A percentile compares a stretch with the other conserved stretches of the same genome.
Evolutionary conservation across 2,113 vertebrate genomes (phyloP).

Genomic region (Trichechus manatus): DNA sequence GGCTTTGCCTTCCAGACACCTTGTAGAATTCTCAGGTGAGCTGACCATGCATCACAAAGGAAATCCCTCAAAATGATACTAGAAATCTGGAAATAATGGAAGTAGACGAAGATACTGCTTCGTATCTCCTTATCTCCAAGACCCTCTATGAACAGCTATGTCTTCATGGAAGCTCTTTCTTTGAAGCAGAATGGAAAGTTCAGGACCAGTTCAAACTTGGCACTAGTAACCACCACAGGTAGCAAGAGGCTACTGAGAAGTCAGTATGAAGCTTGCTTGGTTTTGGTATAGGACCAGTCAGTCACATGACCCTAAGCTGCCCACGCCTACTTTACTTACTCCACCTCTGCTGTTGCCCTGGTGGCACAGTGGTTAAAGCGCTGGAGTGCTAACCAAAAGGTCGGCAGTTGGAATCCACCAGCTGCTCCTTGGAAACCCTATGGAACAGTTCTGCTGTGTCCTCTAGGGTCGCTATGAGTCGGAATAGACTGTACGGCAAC

Average conservation of each 20-base stretch:
- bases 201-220: not conserved
- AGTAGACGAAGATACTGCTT: not conserved
- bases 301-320: not conserved
- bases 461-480: too few species aligned
- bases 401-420: too few species aligned
- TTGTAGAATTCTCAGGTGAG: slow-evolving; percentile 13
- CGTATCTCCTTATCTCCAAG: not conserved
- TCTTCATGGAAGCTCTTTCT: slow-evolving; percentile 37
- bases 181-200: slow-evolving; percentile 29
- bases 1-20: not conserved
- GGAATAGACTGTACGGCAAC: too few species aligned
- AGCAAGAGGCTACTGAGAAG: not conserved
- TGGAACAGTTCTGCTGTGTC: too few species aligned
- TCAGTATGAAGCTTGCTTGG: not conserved
- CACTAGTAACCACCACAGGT: not conserved
- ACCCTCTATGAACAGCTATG: not conserved
- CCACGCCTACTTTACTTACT: not conserved
- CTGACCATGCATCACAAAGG: not conserved
- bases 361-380: too few species aligned
- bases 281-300: not conserved
- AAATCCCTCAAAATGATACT: not conserved
- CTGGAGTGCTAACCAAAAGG: too few species aligned
- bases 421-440: too few species aligned
- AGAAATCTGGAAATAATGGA: slow-evolving; percentile 15
- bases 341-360: not conserved